These are phyloP conservation scores for Magallana nippona DNA, from an alignment of 2,888 invertebrate species.

Conservation along the genomic window DNA sequence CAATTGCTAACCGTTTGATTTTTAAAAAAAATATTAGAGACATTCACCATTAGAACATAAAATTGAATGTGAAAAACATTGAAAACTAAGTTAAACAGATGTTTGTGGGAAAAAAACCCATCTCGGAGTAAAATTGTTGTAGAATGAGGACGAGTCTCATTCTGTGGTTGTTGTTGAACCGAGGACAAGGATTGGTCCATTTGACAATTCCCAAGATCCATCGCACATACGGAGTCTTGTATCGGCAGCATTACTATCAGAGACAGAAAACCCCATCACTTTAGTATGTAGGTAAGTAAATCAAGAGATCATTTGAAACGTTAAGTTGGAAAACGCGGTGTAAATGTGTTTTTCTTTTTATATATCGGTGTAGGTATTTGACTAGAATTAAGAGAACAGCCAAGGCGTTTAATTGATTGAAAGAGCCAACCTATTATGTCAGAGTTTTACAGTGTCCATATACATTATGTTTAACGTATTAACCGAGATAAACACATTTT, in stretches of 20 bases:
- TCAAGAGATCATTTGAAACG: too few relatives aligned
- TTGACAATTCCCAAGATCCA: not conserved
- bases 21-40: not conserved
- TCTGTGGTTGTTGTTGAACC: not conserved
- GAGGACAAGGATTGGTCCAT: not conserved
- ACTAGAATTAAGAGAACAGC: too few relatives aligned
- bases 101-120: not conserved
- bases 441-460: too few relatives aligned
- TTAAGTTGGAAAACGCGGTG: too few relatives aligned
- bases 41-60: too few relatives aligned
- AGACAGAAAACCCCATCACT: not conserved
- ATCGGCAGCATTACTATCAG: not conserved
- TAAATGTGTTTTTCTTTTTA: too few relatives aligned
- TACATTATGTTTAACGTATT: too few relatives aligned
- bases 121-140: not conserved
- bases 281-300: not conserved
- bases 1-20: not conserved
- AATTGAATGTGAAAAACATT: not conserved
- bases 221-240: not conserved
- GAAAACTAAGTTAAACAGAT: not conserved
- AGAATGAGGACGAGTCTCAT: not conserved
- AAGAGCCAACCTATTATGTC: too few relatives aligned
- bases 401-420: too few relatives aligned
- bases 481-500: too few relatives aligned
- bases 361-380: too few relatives aligned